Base-by-base conservation (phyloP, 2,888 invertebrate species). In the Druceiella hillmani region DNA sequence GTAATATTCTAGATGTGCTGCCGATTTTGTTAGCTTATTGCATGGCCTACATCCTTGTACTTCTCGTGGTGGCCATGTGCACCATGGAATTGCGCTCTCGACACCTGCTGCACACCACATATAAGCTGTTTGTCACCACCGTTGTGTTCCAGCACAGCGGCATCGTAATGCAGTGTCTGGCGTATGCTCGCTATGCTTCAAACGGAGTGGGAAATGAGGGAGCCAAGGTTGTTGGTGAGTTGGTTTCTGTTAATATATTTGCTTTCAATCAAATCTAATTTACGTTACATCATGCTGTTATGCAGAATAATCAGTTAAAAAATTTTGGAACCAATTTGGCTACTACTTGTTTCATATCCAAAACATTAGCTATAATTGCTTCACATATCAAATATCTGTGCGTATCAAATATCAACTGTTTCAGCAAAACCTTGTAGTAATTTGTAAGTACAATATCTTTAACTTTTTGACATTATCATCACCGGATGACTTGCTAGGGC, bases 81-180 rank as follows among this genome's bases (percentile, higher is more conserved):
- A 72, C 82, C 57, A 79, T 84, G 20, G 83, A 88, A 55, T 62
- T 93, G 4, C 82, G 82, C 53, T 75, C 83, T 1, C 74, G 90
- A 3, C 87, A 91, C 54, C 66, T 94, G 1, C 74, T 92, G 24
- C 93, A 94, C 58, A 76, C 87, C 2, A 92, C 93, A 0, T 94
- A 91, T 66, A 90, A 91, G 57, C 62, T 94, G 53, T 94, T 85
- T 56, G 74, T 88, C 22, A 52, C 75, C 3, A 87, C 91, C 1
- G 70, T 86, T 6, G 61, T 78, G 17, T 63, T 81, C 14, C 88
- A 92, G 56, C 76, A 83, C 46, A 52, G 75, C 3, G 87, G 87
- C 2, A 75, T 91, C 1, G 56, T 85, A 27, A 59, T 86, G 16
- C 76, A 83, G 47, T 78, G 78, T 31, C 63, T 87, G 27, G 80